Base-by-base conservation (phyloP, 30 jellyfish, hydroid and myxozoan genomes). In the Phacellophora camtschatica region DNA sequence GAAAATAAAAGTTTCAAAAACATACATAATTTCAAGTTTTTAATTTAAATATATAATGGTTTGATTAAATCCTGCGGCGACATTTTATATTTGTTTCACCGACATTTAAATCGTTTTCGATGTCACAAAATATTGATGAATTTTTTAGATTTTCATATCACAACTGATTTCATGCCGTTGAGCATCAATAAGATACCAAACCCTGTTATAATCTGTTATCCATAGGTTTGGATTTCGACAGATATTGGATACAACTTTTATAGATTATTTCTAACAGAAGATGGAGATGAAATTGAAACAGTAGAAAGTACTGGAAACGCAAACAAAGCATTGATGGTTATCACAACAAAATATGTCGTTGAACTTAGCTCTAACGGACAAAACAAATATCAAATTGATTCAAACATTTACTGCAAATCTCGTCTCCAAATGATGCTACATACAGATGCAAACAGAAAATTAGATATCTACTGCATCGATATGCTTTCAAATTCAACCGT, bases 191-290 rank as follows among this genome's bases (percentile, higher is more conserved):
- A 29, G 53, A 1, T 4, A 9, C 55, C 6, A 13, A 63, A 7
- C 16, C n/a, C n/a, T n/a, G n/a, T n/a, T n/a, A 2, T 27, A 2
- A 27, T 37, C 3, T 27, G 24, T 74, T 41, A 3, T 9, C 27
- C 31, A 6, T 50, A 79, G 94, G 34, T 82, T 18, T 82, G 94
- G 94, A 32, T 82, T 0, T 82, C 94, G 4, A 66, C 66, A n/a
- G 86, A 82, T 39, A 73, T 65, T 15, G 94, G 94, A 2, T 74
- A 41, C 29, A 39, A 41, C n/a, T 82, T 82, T 64, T 58, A 36
- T 55, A 72, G 69, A 54, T 67, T 82, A 29, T 82, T 65, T 55
- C 20, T 30, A 1, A 66, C 73, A 12, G 46, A 45, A 3, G 19
- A 41, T 10, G 75, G 24, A n/a, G 51, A 41, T 13, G 29, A 70